Evolutionary conservation across 2,888 invertebrate species (phyloP).

Genomic region (Microchrysa polita): DNA sequence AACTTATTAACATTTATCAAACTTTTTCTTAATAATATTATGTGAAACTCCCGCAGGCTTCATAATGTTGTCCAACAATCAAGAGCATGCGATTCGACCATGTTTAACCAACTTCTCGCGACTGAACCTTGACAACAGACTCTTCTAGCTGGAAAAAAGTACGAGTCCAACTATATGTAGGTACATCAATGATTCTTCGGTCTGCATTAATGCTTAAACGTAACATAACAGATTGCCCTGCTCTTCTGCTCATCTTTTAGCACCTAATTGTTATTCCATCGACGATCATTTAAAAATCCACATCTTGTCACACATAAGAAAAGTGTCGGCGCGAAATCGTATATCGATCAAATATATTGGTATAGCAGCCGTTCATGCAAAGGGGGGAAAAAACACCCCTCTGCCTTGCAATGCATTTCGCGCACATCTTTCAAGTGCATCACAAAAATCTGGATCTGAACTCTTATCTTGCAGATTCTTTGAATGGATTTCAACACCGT

Average conservation of each 20-base stretch:
- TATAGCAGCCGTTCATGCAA: not conserved
- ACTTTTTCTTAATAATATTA: no score
- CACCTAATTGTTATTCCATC: constrained; percentile 33
- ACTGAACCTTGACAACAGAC: no score
- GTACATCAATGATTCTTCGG: not conserved
- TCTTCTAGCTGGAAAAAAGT: no score
- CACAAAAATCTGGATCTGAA: constrained; percentile 35
- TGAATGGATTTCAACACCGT: constrained; percentile 44
- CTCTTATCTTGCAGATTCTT: constrained; percentile 25
- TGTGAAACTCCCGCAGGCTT: no score
- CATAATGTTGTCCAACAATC: no score
- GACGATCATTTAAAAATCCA: constrained; percentile 15
- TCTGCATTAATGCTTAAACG: not conserved
- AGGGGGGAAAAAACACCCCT: not conserved
- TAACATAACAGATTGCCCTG: not conserved
- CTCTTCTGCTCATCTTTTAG: not conserved
- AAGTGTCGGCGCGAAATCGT: no score
- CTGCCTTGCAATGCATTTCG: no score
- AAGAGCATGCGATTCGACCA: not conserved
- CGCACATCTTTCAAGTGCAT: constrained; percentile 22
- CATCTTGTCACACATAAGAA: not conserved
- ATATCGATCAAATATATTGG: no score
- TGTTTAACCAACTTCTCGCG: not conserved
- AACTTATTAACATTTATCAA: no score
- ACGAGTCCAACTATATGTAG: no score